Evolutionary conservation across 2,113 vertebrate genomes (phyloP).

Genomic region (Podarcis muralis): DNA sequence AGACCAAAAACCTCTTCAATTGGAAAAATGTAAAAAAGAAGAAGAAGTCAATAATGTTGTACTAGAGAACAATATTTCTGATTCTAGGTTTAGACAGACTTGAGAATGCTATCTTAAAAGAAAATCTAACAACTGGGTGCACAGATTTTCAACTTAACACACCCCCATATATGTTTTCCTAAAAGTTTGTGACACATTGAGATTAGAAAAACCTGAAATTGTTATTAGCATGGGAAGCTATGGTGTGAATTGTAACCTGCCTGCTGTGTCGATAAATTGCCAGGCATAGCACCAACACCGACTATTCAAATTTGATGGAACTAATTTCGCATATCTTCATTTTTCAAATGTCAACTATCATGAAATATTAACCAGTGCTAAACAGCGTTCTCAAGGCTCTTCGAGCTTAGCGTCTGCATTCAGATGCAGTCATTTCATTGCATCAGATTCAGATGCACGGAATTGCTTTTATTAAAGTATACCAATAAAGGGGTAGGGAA

Average conservation of each 20-base stretch:
- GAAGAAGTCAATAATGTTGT: background rate
- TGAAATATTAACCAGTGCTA: constrained; percentile 1
- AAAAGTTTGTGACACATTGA: background rate
- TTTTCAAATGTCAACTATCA: background rate
- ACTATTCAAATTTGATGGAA: background rate
- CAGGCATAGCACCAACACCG: background rate
- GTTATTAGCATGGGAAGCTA: background rate
- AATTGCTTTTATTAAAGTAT: background rate
- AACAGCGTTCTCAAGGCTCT: background rate
- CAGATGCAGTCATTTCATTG: background rate
- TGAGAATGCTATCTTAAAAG: background rate
- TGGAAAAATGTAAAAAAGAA: background rate
- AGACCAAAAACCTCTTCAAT: background rate
- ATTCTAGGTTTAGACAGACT: background rate
- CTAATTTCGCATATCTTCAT: background rate
- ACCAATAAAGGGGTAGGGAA: too few species aligned
- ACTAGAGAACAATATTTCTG: background rate
- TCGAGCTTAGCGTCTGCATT: background rate
- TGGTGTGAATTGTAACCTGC: background rate
- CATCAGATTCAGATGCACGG: background rate
- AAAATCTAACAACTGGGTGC: background rate
- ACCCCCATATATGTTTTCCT: background rate
- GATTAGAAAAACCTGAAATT: constrained; percentile 18
- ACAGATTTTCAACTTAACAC: background rate
- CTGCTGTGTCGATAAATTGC: background rate